A percentile compares a stretch with the other conserved stretches of the same genome.
phyloP scores from a whole-genome alignment of 2,888 invertebrate species.

The Muscina levida region DNA sequence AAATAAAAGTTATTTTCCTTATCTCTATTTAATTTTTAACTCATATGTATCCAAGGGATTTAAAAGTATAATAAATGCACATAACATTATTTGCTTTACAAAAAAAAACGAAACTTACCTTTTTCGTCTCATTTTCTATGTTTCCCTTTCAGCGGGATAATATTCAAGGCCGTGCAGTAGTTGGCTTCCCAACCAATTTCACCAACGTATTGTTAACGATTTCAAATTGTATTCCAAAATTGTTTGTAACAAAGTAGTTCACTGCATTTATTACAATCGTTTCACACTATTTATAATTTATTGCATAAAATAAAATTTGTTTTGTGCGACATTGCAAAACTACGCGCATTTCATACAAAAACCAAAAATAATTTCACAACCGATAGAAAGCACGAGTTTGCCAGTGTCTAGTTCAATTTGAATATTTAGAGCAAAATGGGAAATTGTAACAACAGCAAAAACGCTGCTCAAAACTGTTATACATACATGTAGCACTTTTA shows the following conservation, averaged over 20 bases:
- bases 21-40: no score
- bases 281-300: background rate
- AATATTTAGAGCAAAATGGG: constrained; percentile 25
- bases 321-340: constrained; percentile 1
- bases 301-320: background rate
- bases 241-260: background rate
- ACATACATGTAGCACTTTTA: no score
- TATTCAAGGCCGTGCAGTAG: constrained; percentile 21
- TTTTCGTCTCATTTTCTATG: constrained; percentile 72
- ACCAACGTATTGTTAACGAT: no score
- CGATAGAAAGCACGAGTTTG: background rate
- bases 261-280: constrained; percentile 3
- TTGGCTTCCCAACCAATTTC: constrained; percentile 22
- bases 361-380: constrained; percentile 47
- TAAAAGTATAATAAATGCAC: no score
- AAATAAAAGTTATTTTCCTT: no score
- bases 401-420: background rate
- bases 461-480: no score
- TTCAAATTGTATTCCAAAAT: no score
- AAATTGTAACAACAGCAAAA: no score
- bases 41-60: no score
- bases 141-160: constrained; percentile 4
- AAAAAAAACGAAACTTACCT: no score
- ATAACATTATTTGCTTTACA: no score
- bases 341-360: background rate